Evolutionary conservation across 2,888 invertebrate species (phyloP).

Genomic region (Mimas tiliae): DNA sequence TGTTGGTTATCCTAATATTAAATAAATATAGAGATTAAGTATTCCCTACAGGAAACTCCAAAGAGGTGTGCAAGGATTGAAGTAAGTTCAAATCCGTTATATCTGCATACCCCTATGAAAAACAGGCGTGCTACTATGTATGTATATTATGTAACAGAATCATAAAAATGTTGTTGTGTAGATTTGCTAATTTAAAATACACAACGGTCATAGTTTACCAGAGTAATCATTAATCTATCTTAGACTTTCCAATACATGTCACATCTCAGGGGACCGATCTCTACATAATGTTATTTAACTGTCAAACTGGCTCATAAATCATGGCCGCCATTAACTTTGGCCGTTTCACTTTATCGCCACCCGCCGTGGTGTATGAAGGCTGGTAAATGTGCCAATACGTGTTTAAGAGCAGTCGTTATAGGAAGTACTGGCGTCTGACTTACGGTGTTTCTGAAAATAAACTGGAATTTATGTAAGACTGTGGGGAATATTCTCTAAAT

Average conservation of each 20-base stretch:
- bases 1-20: too few species aligned
- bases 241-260: constrained; percentile 11
- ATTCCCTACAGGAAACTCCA: too few species aligned
- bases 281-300: constrained; percentile 19
- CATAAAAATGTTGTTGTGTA: background rate
- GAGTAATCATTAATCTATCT: background rate
- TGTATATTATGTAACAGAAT: too few species aligned
- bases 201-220: background rate
- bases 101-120: too few species aligned
- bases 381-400: constrained; percentile 14
- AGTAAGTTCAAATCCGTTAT: too few species aligned
- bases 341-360: constrained; percentile 22
- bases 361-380: constrained; percentile 15
- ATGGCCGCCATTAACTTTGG: constrained; percentile 16
- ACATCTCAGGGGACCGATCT: constrained; percentile 1
- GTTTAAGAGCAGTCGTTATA: constrained; percentile 4
- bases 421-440: constrained; percentile 2
- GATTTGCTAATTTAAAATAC: background rate
- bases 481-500: background rate
- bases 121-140: too few species aligned
- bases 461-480: background rate
- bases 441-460: constrained; percentile 4
- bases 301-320: constrained; percentile 22
- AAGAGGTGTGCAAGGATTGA: too few species aligned
- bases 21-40: too few species aligned